Base-by-base conservation (phyloP, 2,888 invertebrate species). In the Lithophane leautieri region DNA sequence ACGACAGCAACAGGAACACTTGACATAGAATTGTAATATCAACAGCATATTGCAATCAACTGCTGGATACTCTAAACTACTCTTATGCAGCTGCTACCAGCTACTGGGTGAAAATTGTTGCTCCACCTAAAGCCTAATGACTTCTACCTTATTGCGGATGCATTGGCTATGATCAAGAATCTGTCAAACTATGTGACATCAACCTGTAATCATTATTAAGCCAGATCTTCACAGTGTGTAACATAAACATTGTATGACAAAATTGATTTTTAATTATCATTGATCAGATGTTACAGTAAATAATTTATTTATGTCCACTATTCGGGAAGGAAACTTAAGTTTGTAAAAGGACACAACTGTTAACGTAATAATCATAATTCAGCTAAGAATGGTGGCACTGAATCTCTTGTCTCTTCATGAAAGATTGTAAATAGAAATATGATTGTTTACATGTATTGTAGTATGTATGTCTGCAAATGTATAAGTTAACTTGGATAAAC, bases 1-100 rank as follows among this genome's bases (percentile, higher is more conserved):
- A 75, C 76, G 86, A 56, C 82, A 88, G 52, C 78, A 78, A 56
- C 76, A 84, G 56, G 85, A 84, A 25, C 47, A 69, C 16, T 34
- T 66, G 25, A 76, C 68, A 16, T 79, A 81, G 44, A 58, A 52
- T n/a, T 25, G 0, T 50, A 2, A 4, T 7, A 19, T 14, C 19
- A 11, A 28, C 2, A 40, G 11, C 9, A 4, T 40, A 19, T 54
- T 34, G 6, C 2, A 4, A 14, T 19, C 19, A 4, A 4, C 14
- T 8, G 19, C 6, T 11, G 4, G 8, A 22, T 14, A 19, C 0
- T 2, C 8, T n/a, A 6, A 42, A 16, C 34, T 44, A 25, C 16
- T 47, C 14, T n/a, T 0, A 12, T 50, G 14, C 44, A 25, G 19
- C 54, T 56, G 47, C 16, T 58, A 16, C 25, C 1, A 73, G 73